phyloP scores from a whole-genome alignment of 2,797 vertebrate species.

The Eidolon dupreanum region DNA sequence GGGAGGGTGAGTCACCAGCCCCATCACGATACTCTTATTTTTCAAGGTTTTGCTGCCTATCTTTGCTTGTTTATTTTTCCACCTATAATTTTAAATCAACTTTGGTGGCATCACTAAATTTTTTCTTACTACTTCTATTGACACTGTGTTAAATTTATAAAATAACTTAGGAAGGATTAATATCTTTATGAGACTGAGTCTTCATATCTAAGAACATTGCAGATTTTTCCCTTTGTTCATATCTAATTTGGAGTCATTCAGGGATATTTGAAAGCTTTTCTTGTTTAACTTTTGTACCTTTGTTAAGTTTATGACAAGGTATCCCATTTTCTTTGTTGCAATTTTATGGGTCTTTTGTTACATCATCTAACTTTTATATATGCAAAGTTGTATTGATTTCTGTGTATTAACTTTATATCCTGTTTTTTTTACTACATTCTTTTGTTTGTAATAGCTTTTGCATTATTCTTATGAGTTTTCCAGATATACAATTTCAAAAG shows the following conservation, averaged over 20 bases:
- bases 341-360: neutral
- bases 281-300: slow-evolving; percentile 6
- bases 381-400: neutral
- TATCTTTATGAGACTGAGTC: neutral
- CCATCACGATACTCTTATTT: neutral
- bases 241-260: neutral
- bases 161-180: neutral
- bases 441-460: neutral
- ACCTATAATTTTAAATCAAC: neutral
- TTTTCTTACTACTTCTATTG: neutral
- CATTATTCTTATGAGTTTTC: neutral
- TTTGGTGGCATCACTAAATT: neutral
- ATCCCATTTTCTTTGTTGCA: neutral
- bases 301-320: neutral
- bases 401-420: neutral
- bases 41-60: neutral
- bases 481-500: neutral
- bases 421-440: neutral
- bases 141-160: neutral
- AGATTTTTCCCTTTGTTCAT: neutral
- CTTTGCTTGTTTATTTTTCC: neutral
- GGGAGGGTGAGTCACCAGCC: neutral
- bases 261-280: neutral
- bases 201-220: neutral
- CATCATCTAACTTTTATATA: neutral